These are phyloP conservation scores for Megaceryle torquata DNA, from an alignment of 2,113 vertebrate genomes.

Conservation along the genomic window DNA sequence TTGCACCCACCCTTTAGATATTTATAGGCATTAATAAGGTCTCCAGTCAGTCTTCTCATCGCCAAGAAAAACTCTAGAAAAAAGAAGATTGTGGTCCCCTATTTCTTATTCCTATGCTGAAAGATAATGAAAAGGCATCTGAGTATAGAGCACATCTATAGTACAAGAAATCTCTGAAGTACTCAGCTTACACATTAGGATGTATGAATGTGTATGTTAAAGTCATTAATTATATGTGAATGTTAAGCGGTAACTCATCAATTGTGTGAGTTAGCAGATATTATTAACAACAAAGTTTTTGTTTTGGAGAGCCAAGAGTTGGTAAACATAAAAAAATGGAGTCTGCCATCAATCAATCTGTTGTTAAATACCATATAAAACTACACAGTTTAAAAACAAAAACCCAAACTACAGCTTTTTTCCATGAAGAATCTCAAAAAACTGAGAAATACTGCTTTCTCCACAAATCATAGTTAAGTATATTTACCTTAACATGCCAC, in stretches of 20 bases:
- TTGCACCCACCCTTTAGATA: no score
- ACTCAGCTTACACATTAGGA: neutral
- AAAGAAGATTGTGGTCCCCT: neutral
- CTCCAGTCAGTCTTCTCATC: no score
- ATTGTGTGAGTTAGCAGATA: neutral
- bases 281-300: no score
- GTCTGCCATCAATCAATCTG: neutral
- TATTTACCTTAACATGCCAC: conserved; percentile 85
- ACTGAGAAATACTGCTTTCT: neutral
- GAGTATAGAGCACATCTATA: neutral
- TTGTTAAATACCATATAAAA: neutral
- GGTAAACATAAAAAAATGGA: no score
- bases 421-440: neutral
- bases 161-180: neutral
- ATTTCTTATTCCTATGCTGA: neutral
- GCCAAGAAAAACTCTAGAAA: neutral
- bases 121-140: neutral
- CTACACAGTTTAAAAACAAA: neutral
- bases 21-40: no score
- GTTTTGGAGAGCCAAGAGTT: no score
- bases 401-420: neutral
- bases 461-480: neutral
- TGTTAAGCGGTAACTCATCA: neutral
- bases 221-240: no score
- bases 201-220: neutral